These are phyloP conservation scores for Mayetiola destructor DNA, from an alignment of 2,888 invertebrate genomes.

Conservation along the genomic window DNA sequence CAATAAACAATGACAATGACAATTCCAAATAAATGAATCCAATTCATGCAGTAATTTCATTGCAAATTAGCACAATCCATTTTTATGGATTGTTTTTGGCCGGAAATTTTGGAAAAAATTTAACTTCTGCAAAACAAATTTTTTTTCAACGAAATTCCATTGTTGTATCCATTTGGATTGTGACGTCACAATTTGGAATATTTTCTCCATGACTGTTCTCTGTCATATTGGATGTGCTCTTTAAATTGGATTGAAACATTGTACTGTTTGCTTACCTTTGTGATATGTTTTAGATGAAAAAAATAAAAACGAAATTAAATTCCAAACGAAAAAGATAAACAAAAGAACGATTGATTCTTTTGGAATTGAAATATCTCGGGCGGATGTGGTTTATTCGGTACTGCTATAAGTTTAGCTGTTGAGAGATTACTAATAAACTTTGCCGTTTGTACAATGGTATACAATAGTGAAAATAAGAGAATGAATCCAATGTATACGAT, in stretches of 20 bases:
- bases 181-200: slow-evolving; percentile 4
- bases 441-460: slow-evolving; percentile 2
- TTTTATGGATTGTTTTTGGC: background rate
- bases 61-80: background rate
- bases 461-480: background rate
- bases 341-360: background rate
- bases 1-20: background rate
- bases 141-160: background rate
- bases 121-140: no score
- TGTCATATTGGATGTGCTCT: no score
- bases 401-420: slow-evolving; percentile 3
- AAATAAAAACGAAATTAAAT: background rate
- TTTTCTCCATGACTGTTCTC: background rate
- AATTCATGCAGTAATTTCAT: no score
- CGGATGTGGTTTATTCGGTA: background rate
- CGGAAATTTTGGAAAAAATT: no score
- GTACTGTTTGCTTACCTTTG: background rate
- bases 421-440: background rate
- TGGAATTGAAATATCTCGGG: no score
- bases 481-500: background rate
- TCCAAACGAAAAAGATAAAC: background rate
- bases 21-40: background rate
- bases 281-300: background rate
- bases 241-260: background rate
- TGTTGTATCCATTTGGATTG: background rate